Conservation (phyloP, 2,113 vertebrate species). For the Heloderma charlesbogerti region DNA sequence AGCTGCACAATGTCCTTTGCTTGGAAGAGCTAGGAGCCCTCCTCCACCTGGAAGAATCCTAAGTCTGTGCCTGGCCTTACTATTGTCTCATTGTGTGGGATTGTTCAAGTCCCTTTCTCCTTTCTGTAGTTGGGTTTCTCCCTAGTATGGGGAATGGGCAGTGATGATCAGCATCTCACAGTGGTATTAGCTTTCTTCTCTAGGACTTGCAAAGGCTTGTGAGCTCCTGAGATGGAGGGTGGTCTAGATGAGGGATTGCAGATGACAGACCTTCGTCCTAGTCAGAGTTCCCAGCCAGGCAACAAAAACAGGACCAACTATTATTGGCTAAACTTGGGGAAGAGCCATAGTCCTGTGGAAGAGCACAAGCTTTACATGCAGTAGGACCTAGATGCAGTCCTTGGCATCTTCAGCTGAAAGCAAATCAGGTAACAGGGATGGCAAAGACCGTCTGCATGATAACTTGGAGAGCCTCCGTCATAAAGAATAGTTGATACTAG, state of each 20-base stretch:
- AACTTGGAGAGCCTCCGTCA: neutral
- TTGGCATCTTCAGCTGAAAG: neutral
- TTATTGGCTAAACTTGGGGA: neutral
- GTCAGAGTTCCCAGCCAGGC: neutral
- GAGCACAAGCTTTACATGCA: neutral
- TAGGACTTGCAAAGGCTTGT: neutral
- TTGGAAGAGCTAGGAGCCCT: neutral
- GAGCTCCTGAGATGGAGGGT: constrained; percentile 1
- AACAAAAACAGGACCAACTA: neutral
- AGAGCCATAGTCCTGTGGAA: neutral
- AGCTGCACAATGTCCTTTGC: neutral
- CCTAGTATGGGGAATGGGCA: neutral
- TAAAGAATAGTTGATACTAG: neutral
- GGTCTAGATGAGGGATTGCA: neutral
- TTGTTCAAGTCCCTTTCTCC: neutral
- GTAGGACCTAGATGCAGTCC: neutral
- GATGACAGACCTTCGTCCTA: neutral
- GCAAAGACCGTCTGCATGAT: neutral
- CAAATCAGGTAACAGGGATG: neutral
- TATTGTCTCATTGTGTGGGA: neutral
- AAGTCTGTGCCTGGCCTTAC: neutral
- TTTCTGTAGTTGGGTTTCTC: neutral
- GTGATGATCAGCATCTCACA: neutral
- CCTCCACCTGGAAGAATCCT: neutral
- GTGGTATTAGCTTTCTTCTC: neutral